Evolutionary conservation across 2,113 vertebrate genomes (phyloP).

Genomic region (Martes martes): DNA sequence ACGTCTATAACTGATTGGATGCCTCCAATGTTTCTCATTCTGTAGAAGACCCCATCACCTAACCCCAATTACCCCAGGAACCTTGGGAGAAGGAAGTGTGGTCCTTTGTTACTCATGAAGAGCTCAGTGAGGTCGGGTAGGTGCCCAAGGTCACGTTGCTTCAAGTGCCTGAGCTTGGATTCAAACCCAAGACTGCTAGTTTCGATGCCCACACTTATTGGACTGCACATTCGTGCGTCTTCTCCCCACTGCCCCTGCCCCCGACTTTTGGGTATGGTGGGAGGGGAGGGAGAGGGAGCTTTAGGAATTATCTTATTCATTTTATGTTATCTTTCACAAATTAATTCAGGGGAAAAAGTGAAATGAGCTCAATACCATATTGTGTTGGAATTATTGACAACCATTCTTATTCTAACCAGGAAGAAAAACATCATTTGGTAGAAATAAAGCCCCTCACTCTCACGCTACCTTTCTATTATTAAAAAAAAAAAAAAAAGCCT

Average conservation of each 20-base stretch:
- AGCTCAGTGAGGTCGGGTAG: neutral
- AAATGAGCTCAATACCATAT: conserved; percentile 31
- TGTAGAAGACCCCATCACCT: accelerated
- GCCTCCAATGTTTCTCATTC: neutral
- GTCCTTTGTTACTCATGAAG: neutral
- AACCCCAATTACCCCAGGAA: neutral
- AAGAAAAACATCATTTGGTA: conserved; percentile 1
- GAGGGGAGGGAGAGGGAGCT: neutral
- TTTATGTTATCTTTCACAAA: conserved; percentile 27
- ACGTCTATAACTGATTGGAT: neutral
- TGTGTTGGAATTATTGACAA: conserved; percentile 31
- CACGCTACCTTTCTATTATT: conserved; percentile 53
- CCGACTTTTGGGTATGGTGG: neutral
- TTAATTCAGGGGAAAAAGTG: conserved; percentile 7
- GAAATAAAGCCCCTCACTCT: conserved; percentile 31
- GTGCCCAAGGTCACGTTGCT: neutral
- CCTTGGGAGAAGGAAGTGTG: neutral
- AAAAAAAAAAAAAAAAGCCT: conserved; percentile 53
- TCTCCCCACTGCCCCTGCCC: neutral
- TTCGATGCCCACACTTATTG: neutral
- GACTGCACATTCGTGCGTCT: accelerated
- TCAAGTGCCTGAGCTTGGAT: neutral
- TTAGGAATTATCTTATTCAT: neutral
- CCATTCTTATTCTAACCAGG: conserved; percentile 45
- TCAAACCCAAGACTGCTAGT: neutral